phyloP scores from a whole-genome alignment of 1,140 invertebrate species.

The Micrasema longulum region DNA sequence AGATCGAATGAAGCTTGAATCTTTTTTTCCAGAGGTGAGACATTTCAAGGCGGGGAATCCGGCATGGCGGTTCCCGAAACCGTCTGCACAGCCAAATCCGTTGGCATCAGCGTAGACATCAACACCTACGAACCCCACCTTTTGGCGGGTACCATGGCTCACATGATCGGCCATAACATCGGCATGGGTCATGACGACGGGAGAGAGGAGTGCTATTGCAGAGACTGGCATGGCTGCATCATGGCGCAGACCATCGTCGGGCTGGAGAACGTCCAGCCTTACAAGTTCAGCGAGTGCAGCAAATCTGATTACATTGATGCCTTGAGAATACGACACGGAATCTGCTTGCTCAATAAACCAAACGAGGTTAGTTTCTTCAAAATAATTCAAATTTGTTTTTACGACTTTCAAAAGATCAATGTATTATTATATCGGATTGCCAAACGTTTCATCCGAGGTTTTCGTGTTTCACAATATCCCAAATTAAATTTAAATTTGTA shows the following conservation, averaged over 20 bases:
- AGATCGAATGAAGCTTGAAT: too few species aligned
- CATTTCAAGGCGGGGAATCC: constrained; percentile 85
- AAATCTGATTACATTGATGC: constrained; percentile 86
- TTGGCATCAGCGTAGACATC: constrained; percentile 92
- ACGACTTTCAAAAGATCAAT: too few species aligned
- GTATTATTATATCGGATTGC: too few species aligned
- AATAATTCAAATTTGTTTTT: not conserved
- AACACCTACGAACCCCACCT: constrained; percentile 95
- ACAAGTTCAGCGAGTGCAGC: constrained; percentile 93
- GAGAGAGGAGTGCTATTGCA: constrained; percentile 84
- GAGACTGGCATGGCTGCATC: constrained; percentile 95
- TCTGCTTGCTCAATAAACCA: constrained; percentile 92
- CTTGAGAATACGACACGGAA: constrained; percentile 81
- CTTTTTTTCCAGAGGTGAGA: constrained; percentile 77
- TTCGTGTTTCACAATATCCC: too few species aligned
- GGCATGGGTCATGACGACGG: constrained; percentile 95
- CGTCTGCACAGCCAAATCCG: constrained; percentile 90
- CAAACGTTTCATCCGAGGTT: too few species aligned
- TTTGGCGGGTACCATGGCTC: constrained; percentile 91
- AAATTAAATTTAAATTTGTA: too few species aligned
- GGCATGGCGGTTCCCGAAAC: constrained; percentile 93
- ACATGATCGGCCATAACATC: constrained; percentile 97
- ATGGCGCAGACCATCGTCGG: constrained; percentile 94
- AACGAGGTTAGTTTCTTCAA: constrained; percentile 79
- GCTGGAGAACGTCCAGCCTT: constrained; percentile 90